These are phyloP conservation scores for Sphaeramia orbicularis DNA, from an alignment of 2,797 vertebrate species.

Conservation along the genomic window DNA sequence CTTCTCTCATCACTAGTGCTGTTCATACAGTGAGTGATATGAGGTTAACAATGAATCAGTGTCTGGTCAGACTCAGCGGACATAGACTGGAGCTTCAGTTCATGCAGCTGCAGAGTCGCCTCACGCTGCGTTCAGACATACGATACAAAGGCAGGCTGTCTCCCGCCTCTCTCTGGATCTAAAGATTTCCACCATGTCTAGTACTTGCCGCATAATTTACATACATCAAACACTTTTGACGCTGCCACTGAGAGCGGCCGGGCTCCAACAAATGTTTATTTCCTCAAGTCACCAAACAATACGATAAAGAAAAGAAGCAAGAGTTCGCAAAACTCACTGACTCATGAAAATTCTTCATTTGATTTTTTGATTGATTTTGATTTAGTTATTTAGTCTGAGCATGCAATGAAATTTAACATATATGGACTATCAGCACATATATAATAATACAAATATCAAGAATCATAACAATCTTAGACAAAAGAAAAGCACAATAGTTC, in stretches of 20 bases:
- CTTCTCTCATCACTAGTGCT: constrained; percentile 13
- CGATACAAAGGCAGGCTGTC: constrained; percentile 53
- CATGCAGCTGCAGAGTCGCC: constrained; percentile 53
- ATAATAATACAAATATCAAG: no score
- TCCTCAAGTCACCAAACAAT: not conserved
- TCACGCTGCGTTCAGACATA: constrained; percentile 31
- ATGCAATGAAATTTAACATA: no score
- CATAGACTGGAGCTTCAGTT: constrained; percentile 14
- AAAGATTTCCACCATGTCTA: constrained; percentile 8
- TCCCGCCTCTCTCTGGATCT: constrained; percentile 20
- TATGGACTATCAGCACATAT: no score
- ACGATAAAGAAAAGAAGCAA: no score
- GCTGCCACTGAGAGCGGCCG: not conserved
- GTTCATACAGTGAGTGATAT: constrained; percentile 36
- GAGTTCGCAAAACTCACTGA: not conserved
- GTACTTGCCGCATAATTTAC: not conserved
- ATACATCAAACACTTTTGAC: constrained; percentile 7
- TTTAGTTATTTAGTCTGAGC: no score
- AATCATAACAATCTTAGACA: no score
- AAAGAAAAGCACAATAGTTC: no score
- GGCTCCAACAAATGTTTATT: not conserved
- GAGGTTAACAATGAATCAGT: constrained; percentile 49
- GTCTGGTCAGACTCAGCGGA: constrained; percentile 35
- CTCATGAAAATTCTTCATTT: no score
- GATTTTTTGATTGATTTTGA: no score